Percentiles rank a stretch among this genome's conserved stretches.
Evolutionary conservation across 53 echinoderm and acorn worm genomes (phyloP).

Genomic region (Stichopus horrens): DNA sequence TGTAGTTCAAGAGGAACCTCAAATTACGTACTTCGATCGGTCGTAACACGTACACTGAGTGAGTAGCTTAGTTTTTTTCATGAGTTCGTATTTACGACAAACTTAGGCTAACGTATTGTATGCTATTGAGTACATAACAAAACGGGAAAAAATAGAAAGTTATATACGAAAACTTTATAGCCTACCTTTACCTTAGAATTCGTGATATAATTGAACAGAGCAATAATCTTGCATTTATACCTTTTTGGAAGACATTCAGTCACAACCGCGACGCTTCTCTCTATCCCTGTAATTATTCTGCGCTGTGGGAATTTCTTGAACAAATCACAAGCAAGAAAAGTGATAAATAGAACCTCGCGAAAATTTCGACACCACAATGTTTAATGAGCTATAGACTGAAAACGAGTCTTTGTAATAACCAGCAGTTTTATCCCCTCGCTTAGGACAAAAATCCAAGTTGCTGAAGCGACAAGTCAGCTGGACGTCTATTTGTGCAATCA

Average conservation of each 20-base stretch:
- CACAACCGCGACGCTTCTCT: not conserved
- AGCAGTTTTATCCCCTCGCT: conserved; percentile 44
- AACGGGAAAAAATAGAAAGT: too few relatives aligned
- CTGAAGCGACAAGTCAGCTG: conserved; percentile 49
- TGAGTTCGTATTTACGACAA: too few relatives aligned
- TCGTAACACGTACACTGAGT: too few relatives aligned
- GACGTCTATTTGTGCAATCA: conserved; percentile 52
- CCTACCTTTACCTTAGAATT: not conserved
- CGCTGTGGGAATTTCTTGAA: conserved; percentile 26
- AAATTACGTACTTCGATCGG: too few relatives aligned
- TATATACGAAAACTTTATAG: too few relatives aligned
- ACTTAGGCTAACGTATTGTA: too few relatives aligned
- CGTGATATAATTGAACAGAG: not conserved
- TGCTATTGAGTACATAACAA: too few relatives aligned
- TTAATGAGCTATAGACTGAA: conserved; percentile 35
- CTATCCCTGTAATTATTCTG: conserved; percentile 4
- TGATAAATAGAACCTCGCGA: not conserved
- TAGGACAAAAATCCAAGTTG: conserved; percentile 24
- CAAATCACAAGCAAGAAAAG: conserved; percentile 1
- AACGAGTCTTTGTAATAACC: conserved; percentile 29
- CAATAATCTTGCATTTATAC: conserved; percentile 8
- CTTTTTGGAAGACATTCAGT: conserved; percentile 27
- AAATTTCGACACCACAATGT: conserved; percentile 23
- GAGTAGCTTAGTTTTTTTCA: too few relatives aligned
- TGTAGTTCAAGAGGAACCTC: too few relatives aligned